Conservation (phyloP, 2,113 vertebrate species). For the Chaetodon trifascialis region DNA sequence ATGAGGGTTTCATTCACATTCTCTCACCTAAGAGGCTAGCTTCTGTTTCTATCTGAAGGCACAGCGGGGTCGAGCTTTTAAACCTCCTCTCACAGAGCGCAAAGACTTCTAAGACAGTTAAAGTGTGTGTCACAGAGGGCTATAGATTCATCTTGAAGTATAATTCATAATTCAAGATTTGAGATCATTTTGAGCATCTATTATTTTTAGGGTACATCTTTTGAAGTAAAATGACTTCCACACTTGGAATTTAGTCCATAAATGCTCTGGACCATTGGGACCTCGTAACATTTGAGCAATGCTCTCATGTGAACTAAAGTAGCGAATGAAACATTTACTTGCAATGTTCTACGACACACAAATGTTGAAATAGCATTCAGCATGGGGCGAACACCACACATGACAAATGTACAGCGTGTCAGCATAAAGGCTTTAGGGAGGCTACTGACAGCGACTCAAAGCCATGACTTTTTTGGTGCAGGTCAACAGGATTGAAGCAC, state of each 20-base stretch:
- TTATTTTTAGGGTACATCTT: background rate
- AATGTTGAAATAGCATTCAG: background rate
- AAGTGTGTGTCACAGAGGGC: background rate
- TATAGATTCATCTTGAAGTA: background rate
- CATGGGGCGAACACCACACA: background rate
- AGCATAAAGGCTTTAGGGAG: background rate
- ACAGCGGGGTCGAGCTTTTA: slow-evolving; percentile 4
- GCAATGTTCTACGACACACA: background rate
- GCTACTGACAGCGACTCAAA: background rate
- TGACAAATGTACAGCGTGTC: background rate
- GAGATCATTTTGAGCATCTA: background rate
- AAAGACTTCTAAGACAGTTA: background rate
- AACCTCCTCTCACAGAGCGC: background rate
- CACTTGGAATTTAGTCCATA: background rate
- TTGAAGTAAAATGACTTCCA: background rate
- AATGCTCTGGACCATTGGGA: background rate
- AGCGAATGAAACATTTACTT: background rate
- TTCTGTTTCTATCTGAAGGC: slow-evolving; percentile 17
- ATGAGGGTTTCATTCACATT: slow-evolving; percentile 32
- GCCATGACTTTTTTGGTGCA: too few species aligned
- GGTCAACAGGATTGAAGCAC: background rate
- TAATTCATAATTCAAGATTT: background rate
- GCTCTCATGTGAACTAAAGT: background rate
- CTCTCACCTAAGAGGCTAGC: slow-evolving; percentile 23
- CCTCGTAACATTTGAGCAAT: background rate